Evolutionary conservation across 2,113 vertebrate species (phyloP).

Genomic region (Crotalus helleri): DNA sequence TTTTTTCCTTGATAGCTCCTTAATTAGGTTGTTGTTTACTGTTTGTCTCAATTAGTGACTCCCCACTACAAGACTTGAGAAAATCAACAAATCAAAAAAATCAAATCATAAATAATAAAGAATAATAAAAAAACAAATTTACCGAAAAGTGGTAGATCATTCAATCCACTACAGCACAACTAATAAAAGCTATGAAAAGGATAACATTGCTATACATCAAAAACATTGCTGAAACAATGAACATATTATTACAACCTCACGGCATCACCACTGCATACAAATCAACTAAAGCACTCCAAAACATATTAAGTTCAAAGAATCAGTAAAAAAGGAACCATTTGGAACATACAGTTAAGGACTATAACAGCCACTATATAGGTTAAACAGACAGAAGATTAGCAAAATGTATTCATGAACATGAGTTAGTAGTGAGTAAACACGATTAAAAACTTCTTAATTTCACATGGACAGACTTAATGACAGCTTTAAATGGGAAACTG

Average conservation of each 20-base stretch:
- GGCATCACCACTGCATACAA: too few species aligned
- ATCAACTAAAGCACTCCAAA: too few species aligned
- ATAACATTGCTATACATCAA: neutral
- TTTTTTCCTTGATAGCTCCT: neutral
- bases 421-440: neutral
- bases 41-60: neutral
- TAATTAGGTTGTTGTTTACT: neutral
- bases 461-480: neutral
- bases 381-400: neutral
- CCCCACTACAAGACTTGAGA: neutral
- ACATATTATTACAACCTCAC: neutral
- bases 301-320: too few species aligned
- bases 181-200: neutral
- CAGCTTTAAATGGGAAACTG: neutral
- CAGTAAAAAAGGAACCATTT: neutral
- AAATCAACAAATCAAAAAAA: neutral
- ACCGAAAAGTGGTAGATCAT: neutral
- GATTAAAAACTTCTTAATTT: neutral
- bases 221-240: neutral
- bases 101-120: neutral
- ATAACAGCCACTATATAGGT: neutral
- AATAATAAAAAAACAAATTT: neutral
- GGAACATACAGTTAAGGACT: neutral
- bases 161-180: neutral
- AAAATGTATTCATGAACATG: neutral